Evolutionary conservation across 2,797 vertebrate species (phyloP).

Genomic region (Chelonia mydas): DNA sequence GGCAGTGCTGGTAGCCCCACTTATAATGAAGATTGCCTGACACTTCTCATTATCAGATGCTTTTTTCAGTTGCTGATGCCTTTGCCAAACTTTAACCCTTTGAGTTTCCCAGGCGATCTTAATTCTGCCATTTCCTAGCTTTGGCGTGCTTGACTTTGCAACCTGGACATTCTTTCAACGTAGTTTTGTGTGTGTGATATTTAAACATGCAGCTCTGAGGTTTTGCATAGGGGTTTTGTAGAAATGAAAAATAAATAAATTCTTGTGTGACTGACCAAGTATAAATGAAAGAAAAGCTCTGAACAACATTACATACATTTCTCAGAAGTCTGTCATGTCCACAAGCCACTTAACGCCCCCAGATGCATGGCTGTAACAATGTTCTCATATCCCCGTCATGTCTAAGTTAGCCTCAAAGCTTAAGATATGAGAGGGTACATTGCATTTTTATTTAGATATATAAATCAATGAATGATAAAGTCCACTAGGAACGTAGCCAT

Average conservation of each 20-base stretch:
- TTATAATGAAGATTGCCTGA: not conserved
- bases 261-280: not conserved
- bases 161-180: not conserved
- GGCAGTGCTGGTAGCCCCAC: not conserved
- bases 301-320: not conserved
- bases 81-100: not conserved
- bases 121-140: not conserved
- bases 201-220: not conserved
- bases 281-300: not conserved
- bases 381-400: not conserved
- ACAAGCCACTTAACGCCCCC: not conserved
- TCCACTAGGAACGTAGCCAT: not conserved
- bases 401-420: not conserved
- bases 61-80: not conserved
- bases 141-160: not conserved
- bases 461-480: not conserved
- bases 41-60: not conserved
- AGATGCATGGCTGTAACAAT: not conserved
- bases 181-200: not conserved
- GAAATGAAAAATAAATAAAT: not conserved
- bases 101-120: not conserved
- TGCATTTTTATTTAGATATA: not conserved
- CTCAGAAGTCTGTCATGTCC: rapidly evolving
- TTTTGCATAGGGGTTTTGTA: not conserved
- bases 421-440: not conserved